Percentiles rank a stretch among this genome's conserved stretches.
These are phyloP conservation scores for Pteruthius melanotis DNA, from an alignment of 2,113 vertebrate species.

Conservation along the genomic window DNA sequence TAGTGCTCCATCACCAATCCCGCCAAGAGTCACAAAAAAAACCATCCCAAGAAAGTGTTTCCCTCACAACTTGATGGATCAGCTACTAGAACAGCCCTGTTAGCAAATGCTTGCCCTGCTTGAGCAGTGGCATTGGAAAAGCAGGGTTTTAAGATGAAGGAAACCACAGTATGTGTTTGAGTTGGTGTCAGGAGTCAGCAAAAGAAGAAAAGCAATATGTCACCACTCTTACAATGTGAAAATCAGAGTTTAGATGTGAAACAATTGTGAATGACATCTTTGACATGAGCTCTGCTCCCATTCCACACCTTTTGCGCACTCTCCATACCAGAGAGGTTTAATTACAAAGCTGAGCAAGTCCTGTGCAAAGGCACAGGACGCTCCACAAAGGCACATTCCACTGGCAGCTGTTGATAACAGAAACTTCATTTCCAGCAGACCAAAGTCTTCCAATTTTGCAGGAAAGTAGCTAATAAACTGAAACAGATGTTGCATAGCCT, in stretches of 20 bases:
- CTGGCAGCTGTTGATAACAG: conserved; percentile 12
- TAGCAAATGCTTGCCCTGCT: background rate
- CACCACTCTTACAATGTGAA: background rate
- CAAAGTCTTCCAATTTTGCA: background rate
- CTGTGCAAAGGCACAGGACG: background rate
- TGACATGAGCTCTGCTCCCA: background rate
- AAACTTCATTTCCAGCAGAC: conserved; percentile 1
- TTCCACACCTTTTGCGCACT: background rate
- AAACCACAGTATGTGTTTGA: background rate
- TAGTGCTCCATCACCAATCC: background rate
- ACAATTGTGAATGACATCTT: background rate
- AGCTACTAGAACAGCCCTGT: background rate
- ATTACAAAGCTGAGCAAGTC: conserved; percentile 12
- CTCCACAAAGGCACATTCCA: conserved; percentile 3
- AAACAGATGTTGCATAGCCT: conserved; percentile 25
- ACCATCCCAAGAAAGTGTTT: background rate
- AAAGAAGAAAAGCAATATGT: background rate
- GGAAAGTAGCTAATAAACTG: conserved; percentile 34
- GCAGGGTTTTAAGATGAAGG: background rate
- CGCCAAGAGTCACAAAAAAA: background rate
- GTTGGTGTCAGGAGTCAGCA: background rate
- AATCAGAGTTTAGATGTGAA: background rate
- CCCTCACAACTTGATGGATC: background rate
- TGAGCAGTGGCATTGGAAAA: conserved; percentile 22
- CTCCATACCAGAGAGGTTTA: background rate